phyloP scores from a whole-genome alignment of 2,113 vertebrate genomes.

The Menura novaehollandiae region DNA sequence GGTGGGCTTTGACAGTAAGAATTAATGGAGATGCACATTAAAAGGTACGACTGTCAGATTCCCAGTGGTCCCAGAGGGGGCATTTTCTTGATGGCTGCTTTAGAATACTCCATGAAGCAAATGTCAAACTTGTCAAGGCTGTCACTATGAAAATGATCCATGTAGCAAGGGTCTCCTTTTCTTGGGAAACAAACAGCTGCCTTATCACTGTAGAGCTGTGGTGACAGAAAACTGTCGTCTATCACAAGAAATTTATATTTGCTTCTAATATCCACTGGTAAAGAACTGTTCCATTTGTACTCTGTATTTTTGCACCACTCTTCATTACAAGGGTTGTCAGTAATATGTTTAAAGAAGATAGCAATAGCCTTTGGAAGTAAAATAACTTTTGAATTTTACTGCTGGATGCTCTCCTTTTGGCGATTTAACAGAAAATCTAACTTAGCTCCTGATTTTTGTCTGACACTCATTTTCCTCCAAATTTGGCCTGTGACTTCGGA shows the following conservation, averaged over 20 bases:
- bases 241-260: conserved; percentile 46
- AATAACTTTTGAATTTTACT: not conserved
- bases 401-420: not conserved
- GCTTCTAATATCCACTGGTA: conserved; percentile 26
- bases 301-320: not conserved
- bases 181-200: conserved; percentile 76
- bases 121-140: conserved; percentile 82
- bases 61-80: conserved; percentile 62
- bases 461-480: not conserved
- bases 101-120: conserved; percentile 72
- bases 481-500: not conserved
- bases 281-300: conserved; percentile 24
- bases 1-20: conserved; percentile 50
- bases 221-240: conserved; percentile 64
- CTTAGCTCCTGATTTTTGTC: not conserved
- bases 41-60: conserved; percentile 73
- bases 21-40: conserved; percentile 71
- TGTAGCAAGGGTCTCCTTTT: conserved; percentile 75
- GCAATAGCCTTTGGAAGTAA: not conserved
- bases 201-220: conserved; percentile 58
- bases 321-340: not conserved
- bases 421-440: not conserved
- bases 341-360: not conserved
- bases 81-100: conserved; percentile 74
- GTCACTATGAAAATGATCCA: conserved; percentile 79